Percentiles rank a stretch among this genome's conserved stretches.
Conservation (phyloP, 2,113 vertebrate species). For the Ellobius talpinus region DNA sequence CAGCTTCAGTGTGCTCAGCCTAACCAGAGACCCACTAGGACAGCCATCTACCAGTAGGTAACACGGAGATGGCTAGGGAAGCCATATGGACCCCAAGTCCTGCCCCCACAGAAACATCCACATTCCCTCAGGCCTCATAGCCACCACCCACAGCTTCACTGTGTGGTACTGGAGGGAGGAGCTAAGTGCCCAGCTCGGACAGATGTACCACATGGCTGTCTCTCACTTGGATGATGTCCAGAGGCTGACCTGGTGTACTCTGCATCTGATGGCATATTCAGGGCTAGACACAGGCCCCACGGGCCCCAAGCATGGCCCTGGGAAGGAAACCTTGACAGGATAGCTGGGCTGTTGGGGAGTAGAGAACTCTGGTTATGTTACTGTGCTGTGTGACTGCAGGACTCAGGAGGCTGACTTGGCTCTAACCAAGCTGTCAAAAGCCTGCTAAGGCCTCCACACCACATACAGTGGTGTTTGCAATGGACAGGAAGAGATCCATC, state of each 20-base stretch:
- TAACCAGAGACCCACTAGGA: fast-evolving
- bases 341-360: neutral
- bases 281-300: neutral
- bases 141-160: too few species aligned
- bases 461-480: fast-evolving
- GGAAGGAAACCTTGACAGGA: neutral
- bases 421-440: neutral
- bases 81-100: too few species aligned
- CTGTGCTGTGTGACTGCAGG: neutral
- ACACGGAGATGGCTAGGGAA: too few species aligned
- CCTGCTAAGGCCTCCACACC: fast-evolving
- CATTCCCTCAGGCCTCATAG: neutral
- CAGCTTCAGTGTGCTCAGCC: fast-evolving
- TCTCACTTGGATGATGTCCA: neutral
- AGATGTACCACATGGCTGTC: neutral
- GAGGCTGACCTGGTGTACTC: neutral
- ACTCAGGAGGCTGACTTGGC: neutral
- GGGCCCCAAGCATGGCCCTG: neutral
- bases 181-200: neutral
- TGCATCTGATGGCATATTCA: neutral
- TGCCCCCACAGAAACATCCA: neutral
- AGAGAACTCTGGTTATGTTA: too few species aligned
- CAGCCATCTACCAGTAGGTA: fast-evolving
- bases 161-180: neutral
- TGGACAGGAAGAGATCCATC: neutral